Evolutionary conservation across 2,113 vertebrate species (phyloP).

Genomic region (Chionomys nivalis): DNA sequence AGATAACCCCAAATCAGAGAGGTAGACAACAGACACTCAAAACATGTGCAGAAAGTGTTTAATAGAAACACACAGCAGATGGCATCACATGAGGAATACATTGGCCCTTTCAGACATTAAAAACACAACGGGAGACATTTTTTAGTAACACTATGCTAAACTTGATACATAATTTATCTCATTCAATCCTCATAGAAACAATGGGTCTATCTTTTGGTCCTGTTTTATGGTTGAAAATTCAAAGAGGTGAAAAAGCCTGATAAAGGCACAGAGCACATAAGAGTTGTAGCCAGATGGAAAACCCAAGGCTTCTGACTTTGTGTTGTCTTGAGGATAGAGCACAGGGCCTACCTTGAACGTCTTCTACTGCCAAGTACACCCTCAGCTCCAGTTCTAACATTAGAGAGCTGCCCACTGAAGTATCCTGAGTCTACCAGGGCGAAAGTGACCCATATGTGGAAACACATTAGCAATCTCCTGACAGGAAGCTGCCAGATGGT

Average conservation of each 20-base stretch:
- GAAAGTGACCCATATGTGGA: neutral
- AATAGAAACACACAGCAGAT: neutral
- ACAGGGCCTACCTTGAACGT: neutral
- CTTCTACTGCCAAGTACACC: neutral
- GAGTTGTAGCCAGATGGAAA: neutral
- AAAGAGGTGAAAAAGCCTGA: neutral
- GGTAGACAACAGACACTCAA: constrained; percentile 12
- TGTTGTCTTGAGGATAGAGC: neutral
- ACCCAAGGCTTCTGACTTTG: neutral
- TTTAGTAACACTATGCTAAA: neutral
- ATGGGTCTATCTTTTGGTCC: neutral
- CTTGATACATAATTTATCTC: neutral
- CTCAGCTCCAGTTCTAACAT: neutral
- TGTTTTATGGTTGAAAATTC: constrained; percentile 30
- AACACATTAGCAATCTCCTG: neutral
- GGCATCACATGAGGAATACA: neutral
- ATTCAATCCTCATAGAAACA: constrained; percentile 35
- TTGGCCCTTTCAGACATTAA: neutral
- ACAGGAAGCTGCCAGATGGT: neutral
- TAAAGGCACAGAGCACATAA: neutral
- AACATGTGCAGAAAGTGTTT: neutral
- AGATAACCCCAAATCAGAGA: neutral
- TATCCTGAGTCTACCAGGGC: neutral
- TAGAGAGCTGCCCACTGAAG: neutral
- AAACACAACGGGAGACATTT: neutral